Base-by-base conservation (phyloP, 2,888 invertebrate species). In the Coenonympha glycerion region DNA sequence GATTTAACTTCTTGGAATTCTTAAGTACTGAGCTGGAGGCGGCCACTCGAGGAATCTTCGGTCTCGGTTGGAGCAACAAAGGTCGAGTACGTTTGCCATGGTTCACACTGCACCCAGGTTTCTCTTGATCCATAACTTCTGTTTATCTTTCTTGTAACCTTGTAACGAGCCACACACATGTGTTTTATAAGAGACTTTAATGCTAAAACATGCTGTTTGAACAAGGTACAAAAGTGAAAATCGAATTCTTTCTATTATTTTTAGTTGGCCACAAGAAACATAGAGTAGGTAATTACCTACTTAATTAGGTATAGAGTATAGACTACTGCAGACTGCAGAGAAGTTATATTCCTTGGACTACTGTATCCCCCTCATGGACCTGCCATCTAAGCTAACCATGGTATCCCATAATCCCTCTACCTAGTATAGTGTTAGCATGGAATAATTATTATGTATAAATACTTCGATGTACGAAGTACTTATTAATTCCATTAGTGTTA, bases 31-130 rank as follows among this genome's bases (percentile, higher is more conserved):
- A 70, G 63, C 75, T 79, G 5, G 78, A 73, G 34, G 73, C 69
- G 49, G 82, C 71, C 47, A 78, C 52, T 62, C 78, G 74, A 24
- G 83, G 71, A 46, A 85, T 74, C 70, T 85, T 87, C 47, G 82
- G 71, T 68, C 73, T 79, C 6, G 83, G 77, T 64, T 79, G 82
- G 39, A 82, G 60, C 61, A 85, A 70, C 71, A 83, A 76, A 74
- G 85, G 84, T 74, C 81, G 78, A 66, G 79, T 76, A 71, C 86
- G 78, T 70, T 86, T 87, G 68, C 84, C 85, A 60, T 74, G 76
- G 63, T 74, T 81, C 49, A 76, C 63, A 69, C 75, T 79, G 62
- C 70, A 73, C 64, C 80, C 81, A 63, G 82, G 72, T 61, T 66
- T 76, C 47, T 83, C 82, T 71, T 76, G 80, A 72, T 87, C 85